phyloP scores from a whole-genome alignment of 1,140 invertebrate genomes.

The Pseudomyrmex cubaensis region DNA sequence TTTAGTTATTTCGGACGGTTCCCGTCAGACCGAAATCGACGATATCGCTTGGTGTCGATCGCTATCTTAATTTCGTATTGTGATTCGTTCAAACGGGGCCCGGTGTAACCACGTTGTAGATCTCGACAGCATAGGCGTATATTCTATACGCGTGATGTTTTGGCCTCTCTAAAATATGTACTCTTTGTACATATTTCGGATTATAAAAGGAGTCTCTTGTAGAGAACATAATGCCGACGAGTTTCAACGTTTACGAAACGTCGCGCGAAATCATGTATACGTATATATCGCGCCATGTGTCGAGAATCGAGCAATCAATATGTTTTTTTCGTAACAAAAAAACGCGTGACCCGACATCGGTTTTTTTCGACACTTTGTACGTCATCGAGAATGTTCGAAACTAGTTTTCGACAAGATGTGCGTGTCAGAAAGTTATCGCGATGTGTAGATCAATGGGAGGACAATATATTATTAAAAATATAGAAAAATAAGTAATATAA shows the following conservation, averaged over 20 bases:
- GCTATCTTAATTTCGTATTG: constrained; percentile 78
- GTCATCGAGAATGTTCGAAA: background rate
- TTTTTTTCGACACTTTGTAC: background rate
- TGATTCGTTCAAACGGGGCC: constrained; percentile 65
- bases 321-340: background rate
- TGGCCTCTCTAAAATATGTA: constrained; percentile 17
- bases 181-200: constrained; percentile 44
- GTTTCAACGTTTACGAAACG: constrained; percentile 56
- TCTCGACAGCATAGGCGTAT: constrained; percentile 4
- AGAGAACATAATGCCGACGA: constrained; percentile 65
- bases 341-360: background rate
- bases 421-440: background rate
- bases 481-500: background rate
- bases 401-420: background rate
- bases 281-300: constrained; percentile 25
- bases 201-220: constrained; percentile 33
- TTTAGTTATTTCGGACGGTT: constrained; percentile 72
- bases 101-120: constrained; percentile 20
- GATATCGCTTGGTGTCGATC: constrained; percentile 73
- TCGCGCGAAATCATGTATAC: constrained; percentile 50
- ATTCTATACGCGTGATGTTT: constrained; percentile 29
- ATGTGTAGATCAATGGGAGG: background rate
- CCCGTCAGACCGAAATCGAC: constrained; percentile 48
- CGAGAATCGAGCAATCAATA: constrained; percentile 64
- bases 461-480: background rate